Base-by-base conservation (phyloP, 1,140 invertebrate species). In the Bombus sylvicola region DNA sequence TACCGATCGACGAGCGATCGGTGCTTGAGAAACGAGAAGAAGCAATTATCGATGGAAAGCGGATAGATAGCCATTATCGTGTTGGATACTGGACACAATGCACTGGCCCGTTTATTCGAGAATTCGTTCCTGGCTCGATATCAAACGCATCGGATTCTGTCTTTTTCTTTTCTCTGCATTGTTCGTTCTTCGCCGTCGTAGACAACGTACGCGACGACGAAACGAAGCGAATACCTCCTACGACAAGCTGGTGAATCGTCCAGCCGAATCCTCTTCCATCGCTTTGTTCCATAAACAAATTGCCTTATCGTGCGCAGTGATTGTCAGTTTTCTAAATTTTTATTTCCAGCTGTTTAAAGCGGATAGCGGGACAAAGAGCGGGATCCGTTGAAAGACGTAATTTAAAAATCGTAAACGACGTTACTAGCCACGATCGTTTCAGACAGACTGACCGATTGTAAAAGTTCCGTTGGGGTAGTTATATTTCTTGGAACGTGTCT, bases 41-140 rank as follows among this genome's bases (percentile, higher is more conserved):
- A 71, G 47, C 76, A 78, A 84, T 84, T 84, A 80, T 84, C 66
- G 43, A 15, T 25, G 66, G 31, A 62, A 59, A 78, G 59, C 74
- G 39, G 37, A 5, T 9, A 39, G 83, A 84, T 80, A 53, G 69
- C 10, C 43, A 25, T 84, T 84, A 72, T 84, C 76, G 69, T 28
- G 66, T 72, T 80, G 76, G 53, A 37, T 37, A 34, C 66, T 72
- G 83, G 39, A 84, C 37, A 84, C 83, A 80, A 84, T 71, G 53
- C 75, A 15, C 47, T 47, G 83, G 47, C 39, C 66, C 66, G 76
- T 79, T 84, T 79, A 31, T 37, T 80, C 83, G 68, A 47, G 76
- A 62, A 84, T 79, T 79, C 83, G 72, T 80, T 84, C 64, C 66
- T 79, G 83, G 83, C 83, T 84, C 76, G 83, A 80, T 80, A 84